Evolutionary conservation across 2,888 invertebrate species (phyloP).

Genomic region (Erannis defoliaria): DNA sequence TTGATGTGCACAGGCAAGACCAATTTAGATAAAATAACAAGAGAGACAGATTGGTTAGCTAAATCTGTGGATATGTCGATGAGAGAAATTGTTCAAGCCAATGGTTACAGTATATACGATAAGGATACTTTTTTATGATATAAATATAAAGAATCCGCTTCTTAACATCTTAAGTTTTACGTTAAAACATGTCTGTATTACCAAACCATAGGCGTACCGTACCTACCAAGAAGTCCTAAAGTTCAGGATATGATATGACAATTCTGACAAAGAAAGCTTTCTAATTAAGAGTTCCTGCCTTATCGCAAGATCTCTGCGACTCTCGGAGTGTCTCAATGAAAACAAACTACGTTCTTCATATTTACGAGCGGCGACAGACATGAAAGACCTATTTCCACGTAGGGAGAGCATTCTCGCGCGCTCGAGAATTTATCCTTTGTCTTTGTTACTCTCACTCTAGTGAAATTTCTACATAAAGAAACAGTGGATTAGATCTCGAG

Average conservation of each 20-base stretch:
- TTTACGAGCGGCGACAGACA: slow-evolving; percentile 39
- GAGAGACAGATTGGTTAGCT: too few species aligned
- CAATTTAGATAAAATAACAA: too few species aligned
- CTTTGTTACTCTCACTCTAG: not conserved
- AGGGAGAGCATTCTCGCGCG: slow-evolving; percentile 47
- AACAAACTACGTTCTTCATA: slow-evolving; percentile 31
- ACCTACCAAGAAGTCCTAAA: not conserved
- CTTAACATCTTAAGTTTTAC: too few species aligned
- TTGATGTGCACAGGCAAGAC: too few species aligned
- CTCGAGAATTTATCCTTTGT: not conserved
- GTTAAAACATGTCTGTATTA: not conserved
- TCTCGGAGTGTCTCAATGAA: slow-evolving; percentile 25
- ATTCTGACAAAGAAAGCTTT: slow-evolving; percentile 7
- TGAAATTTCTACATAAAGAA: not conserved
- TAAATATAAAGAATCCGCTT: too few species aligned
- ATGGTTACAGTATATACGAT: not conserved
- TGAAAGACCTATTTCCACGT: slow-evolving; percentile 56
- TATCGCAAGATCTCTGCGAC: not conserved
- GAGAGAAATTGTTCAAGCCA: too few species aligned
- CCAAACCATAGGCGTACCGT: not conserved
- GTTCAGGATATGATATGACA: not conserved
- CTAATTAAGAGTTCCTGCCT: slow-evolving; percentile 15
- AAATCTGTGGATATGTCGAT: too few species aligned
- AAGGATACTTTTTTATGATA: too few species aligned
- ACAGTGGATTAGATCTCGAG: not conserved